Percentiles rank a stretch among this genome's conserved stretches.
These are phyloP conservation scores for Montifringilla adamsi DNA, from an alignment of 2,113 vertebrate species.

Conservation along the genomic window DNA sequence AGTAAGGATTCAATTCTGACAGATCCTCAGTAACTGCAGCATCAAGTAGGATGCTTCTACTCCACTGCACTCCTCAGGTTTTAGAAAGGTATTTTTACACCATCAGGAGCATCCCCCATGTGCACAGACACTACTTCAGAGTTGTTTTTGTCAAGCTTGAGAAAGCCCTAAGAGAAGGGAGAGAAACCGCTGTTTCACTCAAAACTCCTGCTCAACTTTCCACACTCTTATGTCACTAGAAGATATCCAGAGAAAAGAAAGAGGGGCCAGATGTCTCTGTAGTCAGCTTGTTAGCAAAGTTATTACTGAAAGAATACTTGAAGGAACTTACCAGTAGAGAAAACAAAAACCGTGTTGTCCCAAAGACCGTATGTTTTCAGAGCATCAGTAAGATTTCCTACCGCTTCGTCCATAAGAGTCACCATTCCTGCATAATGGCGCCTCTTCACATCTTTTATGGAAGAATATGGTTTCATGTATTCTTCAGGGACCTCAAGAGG, in stretches of 20 bases:
- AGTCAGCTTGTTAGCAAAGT: background rate
- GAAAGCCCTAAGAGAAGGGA: background rate
- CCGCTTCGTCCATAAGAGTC: conserved; percentile 91
- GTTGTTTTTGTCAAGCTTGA: background rate
- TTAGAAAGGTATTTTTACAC: background rate
- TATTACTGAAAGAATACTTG: background rate
- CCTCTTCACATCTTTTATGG: conserved; percentile 80
- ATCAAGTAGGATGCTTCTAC: background rate
- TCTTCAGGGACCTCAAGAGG: conserved; percentile 88
- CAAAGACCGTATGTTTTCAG: conserved; percentile 82
- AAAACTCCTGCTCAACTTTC: background rate
- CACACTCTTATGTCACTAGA: background rate
- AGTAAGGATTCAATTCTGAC: background rate
- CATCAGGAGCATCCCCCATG: background rate
- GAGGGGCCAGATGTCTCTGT: background rate
- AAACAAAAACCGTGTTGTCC: conserved; percentile 89
- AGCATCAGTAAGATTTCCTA: conserved; percentile 88
- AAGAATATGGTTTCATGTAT: conserved; percentile 82
- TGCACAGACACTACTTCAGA: background rate
- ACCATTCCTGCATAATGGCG: conserved; percentile 90
- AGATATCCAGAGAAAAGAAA: background rate
- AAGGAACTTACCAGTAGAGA: conserved; percentile 87
- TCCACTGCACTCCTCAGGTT: background rate
- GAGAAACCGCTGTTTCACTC: background rate
- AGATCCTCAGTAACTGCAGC: background rate